Evolutionary conservation across 2,888 invertebrate species (phyloP), one percentile per base, ranked within the genome.

Genomic region (Lycophotia porphyrea): DNA sequence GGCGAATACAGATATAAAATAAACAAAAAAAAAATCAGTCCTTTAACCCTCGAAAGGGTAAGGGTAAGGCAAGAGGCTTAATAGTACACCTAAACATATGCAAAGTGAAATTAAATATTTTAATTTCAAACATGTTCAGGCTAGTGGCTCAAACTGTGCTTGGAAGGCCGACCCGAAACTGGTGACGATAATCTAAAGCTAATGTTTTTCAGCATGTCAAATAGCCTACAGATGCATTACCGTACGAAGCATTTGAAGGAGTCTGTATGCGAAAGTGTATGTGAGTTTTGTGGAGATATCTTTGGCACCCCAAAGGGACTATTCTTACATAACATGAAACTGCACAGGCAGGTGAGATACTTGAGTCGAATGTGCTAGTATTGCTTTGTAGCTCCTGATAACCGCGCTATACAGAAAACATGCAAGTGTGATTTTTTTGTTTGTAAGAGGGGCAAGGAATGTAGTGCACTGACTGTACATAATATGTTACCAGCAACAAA

Each of bases 161-260:
- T n/a, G 18, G 47, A 21, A 49, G 11, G 49, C n/a, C 18, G 66
- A 67, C n/a, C 68, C 27, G 36, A 27, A 64, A 69, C 24, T 63
- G 39, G 24, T 21, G 15, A 21, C 3, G 9, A n/a, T 18, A 49
- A 39, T 55, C 7, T 24, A 34, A 52, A 36, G 5, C 49, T 47
- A n/a, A n/a, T 3, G 18, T 39, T 55, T 80, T 82, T 8, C 85
- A 91, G 91, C 42, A 90, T 90, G 90, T 89, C 89, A 5, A 90
- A 91, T 76, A 90, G 88, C 55, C 75, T 91, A 11, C 63, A 88
- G 5, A 90, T 89, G 90, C 91, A 91, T 74, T 88, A 78, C 71
- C 87, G 89, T 0, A 66, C 83, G 52, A 91, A 91, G 55, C 91
- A 91, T 42, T 52, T 84, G 42, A 85, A 84, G 39, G 85, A 76